Evolutionary conservation across 2,888 invertebrate genomes (phyloP), one percentile per base, ranked within the genome.

Genomic region (Terebella lapidaria): DNA sequence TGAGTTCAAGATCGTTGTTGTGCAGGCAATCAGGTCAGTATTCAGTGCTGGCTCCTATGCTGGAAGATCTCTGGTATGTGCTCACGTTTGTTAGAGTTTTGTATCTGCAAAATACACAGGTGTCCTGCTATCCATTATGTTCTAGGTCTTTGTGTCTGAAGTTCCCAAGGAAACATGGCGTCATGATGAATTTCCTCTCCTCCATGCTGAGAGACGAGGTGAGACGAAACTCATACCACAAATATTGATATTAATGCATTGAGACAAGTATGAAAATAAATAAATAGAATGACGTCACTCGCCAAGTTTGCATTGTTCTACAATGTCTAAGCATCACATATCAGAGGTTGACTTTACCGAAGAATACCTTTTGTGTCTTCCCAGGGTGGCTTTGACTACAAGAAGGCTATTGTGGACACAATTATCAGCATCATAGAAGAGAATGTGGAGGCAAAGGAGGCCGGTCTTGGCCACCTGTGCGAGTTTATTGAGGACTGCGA

Each of bases 401-500:
- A 99, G 82, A 93, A 92, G 22, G 94, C 96, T 0, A 96, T 99
- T 67, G 97, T 96, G 0, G 95, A 97, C 76, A 97, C 97, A 0
- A 93, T 99, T 58, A 97, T 99, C 54, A 90, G 92, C 0, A 89
- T 99, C 56, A 94, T 99, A 63, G 96, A 97, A 81, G 96, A 96
- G 76, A 97, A 97, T 79, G 91, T 91, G 0, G 97, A 97, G 63
- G 95, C 97, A 0, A 97, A 96, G 78, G 97, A 97, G 82, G 90
- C 92, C 0, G 96, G 86, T 18, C 81, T 99, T 18, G 93, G 95
- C 0, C 96, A 99, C 82, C 84, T 99, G 2, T 99, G 99, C 75
- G 99, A 99, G 81, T 99, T 99, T 74, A 99, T 99, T 70, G 99
- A 99, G 77, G 99, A 99, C 81, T 99, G 99, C 77, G 99, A 99